Evolutionary conservation across 1,140 invertebrate species (phyloP).

Genomic region (Physella acuta): DNA sequence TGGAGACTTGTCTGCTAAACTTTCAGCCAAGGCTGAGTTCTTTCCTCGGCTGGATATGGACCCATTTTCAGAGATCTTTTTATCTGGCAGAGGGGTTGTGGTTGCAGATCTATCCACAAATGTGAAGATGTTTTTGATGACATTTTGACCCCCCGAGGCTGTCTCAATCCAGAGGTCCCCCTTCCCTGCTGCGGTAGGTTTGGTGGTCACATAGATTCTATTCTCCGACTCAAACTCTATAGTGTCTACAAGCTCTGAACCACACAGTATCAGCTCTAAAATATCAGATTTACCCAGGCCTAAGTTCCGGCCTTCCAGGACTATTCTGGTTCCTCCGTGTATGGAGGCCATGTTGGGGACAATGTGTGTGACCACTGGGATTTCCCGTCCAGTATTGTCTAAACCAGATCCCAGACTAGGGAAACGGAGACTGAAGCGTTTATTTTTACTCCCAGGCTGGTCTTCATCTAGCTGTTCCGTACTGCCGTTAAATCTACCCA

Average conservation of each 20-base stretch:
- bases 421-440: constrained; percentile 26
- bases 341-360: constrained; percentile 46
- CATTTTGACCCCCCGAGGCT: constrained; percentile 50
- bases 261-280: constrained; percentile 48
- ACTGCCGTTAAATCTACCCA: constrained; percentile 34
- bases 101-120: constrained; percentile 36
- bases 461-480: constrained; percentile 30
- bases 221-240: constrained; percentile 53
- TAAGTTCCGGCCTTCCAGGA: constrained; percentile 48
- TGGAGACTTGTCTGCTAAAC: constrained; percentile 1
- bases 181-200: constrained; percentile 41
- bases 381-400: constrained; percentile 33
- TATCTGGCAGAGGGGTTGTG: neutral
- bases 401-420: constrained; percentile 39
- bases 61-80: constrained; percentile 1
- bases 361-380: constrained; percentile 45
- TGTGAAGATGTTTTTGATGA: constrained; percentile 43
- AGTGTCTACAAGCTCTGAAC: constrained; percentile 47
- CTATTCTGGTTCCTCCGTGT: constrained; percentile 45
- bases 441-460: constrained; percentile 10
- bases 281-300: constrained; percentile 52
- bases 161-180: constrained; percentile 54
- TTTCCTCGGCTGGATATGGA: constrained; percentile 16
- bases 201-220: constrained; percentile 48
- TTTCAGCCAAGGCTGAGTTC: constrained; percentile 3